A percentile compares a stretch with the other conserved stretches of the same genome.
Conservation (phyloP, 53 echinoderm and acorn worm genomes). For the Glandiceps talaboti region DNA sequence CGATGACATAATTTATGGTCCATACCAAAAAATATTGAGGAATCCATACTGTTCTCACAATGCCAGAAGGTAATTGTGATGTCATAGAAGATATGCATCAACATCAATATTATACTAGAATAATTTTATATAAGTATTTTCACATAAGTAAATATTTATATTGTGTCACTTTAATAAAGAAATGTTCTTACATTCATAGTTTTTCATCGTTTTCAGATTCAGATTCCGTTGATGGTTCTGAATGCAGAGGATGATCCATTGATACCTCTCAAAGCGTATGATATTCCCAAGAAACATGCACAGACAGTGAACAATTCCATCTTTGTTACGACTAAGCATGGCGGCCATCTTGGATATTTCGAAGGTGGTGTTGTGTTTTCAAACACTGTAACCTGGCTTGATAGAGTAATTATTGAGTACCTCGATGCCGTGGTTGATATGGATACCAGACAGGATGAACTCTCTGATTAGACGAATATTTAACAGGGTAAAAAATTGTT, state of each 20-base stretch:
- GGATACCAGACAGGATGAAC: neutral
- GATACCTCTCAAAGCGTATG: constrained; percentile 52
- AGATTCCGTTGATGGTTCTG: constrained; percentile 70
- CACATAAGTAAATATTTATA: too few relatives aligned
- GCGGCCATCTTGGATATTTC: constrained; percentile 98
- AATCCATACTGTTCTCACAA: too few relatives aligned
- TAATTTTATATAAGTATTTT: too few relatives aligned
- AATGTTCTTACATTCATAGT: too few relatives aligned
- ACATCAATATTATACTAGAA: too few relatives aligned
- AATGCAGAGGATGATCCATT: constrained; percentile 85
- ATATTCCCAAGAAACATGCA: constrained; percentile 38
- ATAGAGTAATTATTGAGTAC: constrained; percentile 43
- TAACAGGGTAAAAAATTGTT: too few relatives aligned
- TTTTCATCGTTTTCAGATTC: constrained; percentile 49
- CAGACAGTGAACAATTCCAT: constrained; percentile 58
- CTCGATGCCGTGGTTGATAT: constrained; percentile 56
- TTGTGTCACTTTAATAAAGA: too few relatives aligned
- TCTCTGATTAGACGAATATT: neutral
- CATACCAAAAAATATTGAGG: too few relatives aligned
- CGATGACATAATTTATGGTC: too few relatives aligned
- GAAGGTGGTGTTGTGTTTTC: constrained; percentile 75
- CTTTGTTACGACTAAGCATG: constrained; percentile 86
- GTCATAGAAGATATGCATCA: too few relatives aligned
- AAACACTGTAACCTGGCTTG: constrained; percentile 82
- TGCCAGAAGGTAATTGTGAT: too few relatives aligned